Evolutionary conservation across 2,113 vertebrate genomes (phyloP).

Genomic region (Campylomormyrus tamandua): DNA sequence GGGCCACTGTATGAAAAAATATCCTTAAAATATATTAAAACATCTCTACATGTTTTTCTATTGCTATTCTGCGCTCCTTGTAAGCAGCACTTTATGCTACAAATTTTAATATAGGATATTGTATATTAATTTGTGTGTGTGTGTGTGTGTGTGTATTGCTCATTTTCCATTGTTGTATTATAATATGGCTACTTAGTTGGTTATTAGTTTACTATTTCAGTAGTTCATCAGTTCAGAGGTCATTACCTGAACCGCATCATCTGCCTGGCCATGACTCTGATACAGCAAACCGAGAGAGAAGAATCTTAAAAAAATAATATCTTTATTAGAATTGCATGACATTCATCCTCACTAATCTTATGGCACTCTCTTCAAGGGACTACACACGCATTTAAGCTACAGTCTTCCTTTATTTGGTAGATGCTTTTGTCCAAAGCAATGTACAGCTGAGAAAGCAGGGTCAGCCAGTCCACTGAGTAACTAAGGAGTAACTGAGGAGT

Average conservation of each 20-base stretch:
- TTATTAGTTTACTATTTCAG: background rate
- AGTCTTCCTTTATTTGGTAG: background rate
- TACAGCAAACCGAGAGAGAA: conserved; percentile 53
- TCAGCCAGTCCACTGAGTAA: background rate
- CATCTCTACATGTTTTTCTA: background rate
- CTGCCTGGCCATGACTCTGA: conserved; percentile 40
- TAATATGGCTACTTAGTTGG: background rate
- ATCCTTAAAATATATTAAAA: background rate
- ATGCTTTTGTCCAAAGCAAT: background rate
- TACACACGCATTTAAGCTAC: background rate
- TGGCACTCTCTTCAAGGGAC: background rate
- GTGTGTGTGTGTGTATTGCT: background rate
- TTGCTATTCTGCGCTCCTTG: background rate
- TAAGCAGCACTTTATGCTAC: background rate
- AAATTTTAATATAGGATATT: background rate
- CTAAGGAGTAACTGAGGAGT: background rate
- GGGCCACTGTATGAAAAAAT: background rate
- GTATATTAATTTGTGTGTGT: background rate
- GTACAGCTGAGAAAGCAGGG: background rate
- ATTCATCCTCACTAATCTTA: background rate
- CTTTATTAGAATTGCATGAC: background rate
- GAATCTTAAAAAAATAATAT: conserved; percentile 37
- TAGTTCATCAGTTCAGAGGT: background rate
- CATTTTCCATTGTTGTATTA: background rate
- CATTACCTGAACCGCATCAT: conserved; percentile 48